These are phyloP conservation scores for Setipinna tenuifilis DNA, from an alignment of 2,797 vertebrate species.

Conservation along the genomic window DNA sequence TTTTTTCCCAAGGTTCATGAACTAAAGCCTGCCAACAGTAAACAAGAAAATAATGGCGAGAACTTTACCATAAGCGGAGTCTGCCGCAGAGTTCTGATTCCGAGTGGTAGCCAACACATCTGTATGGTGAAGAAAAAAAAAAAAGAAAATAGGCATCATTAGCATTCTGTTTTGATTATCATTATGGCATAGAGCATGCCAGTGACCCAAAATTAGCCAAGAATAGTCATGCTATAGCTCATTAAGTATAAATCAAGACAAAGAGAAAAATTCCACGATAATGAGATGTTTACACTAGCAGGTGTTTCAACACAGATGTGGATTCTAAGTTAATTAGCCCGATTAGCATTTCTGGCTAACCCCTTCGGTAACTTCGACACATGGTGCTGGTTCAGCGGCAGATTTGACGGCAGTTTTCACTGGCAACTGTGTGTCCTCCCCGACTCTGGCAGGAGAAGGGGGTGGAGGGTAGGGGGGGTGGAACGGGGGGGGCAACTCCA, in stretches of 20 bases:
- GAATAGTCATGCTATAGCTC: neutral
- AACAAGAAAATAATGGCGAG: neutral
- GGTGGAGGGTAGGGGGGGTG: neutral
- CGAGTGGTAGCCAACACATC: constrained; percentile 69
- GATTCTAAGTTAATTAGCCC: constrained; percentile 21
- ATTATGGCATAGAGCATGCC: neutral
- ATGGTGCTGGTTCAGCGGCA: neutral
- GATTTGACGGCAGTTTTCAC: neutral
- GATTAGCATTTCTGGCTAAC: constrained; percentile 21
- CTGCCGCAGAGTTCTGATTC: constrained; percentile 72
- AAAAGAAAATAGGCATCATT: neutral
- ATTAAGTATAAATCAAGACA: constrained; percentile 1
- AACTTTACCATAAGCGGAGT: constrained; percentile 80
- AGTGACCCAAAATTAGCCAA: neutral
- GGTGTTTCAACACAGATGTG: constrained; percentile 20
- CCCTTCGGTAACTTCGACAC: constrained; percentile 19
- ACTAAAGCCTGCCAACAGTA: neutral
- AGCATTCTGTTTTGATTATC: constrained; percentile 1
- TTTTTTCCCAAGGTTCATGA: neutral
- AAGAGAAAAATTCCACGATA: neutral
- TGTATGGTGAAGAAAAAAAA: constrained; percentile 52
- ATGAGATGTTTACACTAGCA: constrained; percentile 24
- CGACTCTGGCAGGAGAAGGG: neutral
- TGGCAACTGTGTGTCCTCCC: neutral
- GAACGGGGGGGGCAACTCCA: neutral